These are phyloP conservation scores for Trachymyrmex septentrionalis DNA, from an alignment of 1,140 invertebrate genomes.

Conservation along the genomic window DNA sequence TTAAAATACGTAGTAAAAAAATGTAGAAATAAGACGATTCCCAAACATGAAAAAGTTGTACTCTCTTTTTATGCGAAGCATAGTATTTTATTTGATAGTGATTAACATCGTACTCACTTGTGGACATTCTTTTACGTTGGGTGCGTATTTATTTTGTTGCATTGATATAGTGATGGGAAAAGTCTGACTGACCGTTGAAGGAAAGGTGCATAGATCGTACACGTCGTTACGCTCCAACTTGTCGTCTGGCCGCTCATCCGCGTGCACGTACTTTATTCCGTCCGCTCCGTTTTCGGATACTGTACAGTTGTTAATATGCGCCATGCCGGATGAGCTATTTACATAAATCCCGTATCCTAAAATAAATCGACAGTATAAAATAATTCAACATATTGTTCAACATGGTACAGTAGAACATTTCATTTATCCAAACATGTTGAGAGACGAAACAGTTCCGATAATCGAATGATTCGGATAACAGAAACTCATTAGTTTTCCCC, in stretches of 20 bases:
- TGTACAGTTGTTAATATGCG: conserved; percentile 90
- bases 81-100: not conserved
- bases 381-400: conserved; percentile 19
- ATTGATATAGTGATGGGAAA: conserved; percentile 93
- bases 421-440: too few species aligned
- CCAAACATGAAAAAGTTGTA: too few species aligned
- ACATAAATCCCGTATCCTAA: conserved; percentile 95
- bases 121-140: conserved; percentile 89
- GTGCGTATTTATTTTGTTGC: conserved; percentile 91
- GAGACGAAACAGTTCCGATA: too few species aligned
- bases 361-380: not conserved
- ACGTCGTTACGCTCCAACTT: conserved; percentile 90
- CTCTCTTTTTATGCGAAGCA: not conserved
- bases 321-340: conserved; percentile 94
- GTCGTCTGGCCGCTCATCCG: conserved; percentile 91
- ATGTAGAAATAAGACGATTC: too few species aligned
- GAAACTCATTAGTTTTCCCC: too few species aligned
- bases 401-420: not conserved
- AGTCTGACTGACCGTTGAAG: conserved; percentile 93
- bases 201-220: conserved; percentile 94
- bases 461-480: too few species aligned
- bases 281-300: conserved; percentile 94
- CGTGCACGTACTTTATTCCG: conserved; percentile 94
- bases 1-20: too few species aligned
- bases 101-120: conserved; percentile 86